Conservation (phyloP, 2,797 vertebrate species). For the Onychomys leucogaster region DNA sequence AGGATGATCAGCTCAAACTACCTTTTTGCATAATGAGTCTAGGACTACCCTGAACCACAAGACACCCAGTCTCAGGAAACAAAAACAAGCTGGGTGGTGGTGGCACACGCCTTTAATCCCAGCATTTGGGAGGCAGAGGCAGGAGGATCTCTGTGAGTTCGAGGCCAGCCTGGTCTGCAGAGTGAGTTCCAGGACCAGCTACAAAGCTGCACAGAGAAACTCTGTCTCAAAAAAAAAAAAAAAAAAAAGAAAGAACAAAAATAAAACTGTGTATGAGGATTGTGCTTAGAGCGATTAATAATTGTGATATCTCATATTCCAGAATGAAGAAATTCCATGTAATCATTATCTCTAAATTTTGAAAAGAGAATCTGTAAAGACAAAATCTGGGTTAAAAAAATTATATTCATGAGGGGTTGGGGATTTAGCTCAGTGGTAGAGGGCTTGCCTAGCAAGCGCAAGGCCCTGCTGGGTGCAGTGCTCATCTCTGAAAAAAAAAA, state of each 20-base stretch:
- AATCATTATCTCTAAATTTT: slow-evolving; percentile 5
- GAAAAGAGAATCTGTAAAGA: not conserved
- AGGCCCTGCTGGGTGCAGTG: no score
- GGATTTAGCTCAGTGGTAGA: no score
- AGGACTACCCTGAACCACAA: not conserved
- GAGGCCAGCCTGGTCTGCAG: not conserved
- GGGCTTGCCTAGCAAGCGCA: no score
- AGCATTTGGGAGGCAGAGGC: not conserved
- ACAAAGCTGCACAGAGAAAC: no score
- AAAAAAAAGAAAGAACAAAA: not conserved
- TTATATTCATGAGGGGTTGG: no score
- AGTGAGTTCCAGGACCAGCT: no score
- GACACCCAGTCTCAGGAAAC: not conserved
- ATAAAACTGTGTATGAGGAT: not conserved
- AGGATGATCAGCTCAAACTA: not conserved
- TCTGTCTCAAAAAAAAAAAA: no score
- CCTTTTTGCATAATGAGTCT: not conserved
- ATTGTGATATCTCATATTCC: not conserved
- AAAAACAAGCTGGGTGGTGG: not conserved
- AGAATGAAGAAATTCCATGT: not conserved
- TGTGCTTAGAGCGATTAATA: not conserved
- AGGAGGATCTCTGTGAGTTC: not conserved
- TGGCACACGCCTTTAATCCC: not conserved
- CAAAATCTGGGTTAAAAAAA: not conserved
- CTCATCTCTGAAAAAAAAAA: not conserved